These are phyloP conservation scores for Ophiothrix spiculata DNA, from an alignment of 35 echinoderm and acorn worm species.

Conservation along the genomic window DNA sequence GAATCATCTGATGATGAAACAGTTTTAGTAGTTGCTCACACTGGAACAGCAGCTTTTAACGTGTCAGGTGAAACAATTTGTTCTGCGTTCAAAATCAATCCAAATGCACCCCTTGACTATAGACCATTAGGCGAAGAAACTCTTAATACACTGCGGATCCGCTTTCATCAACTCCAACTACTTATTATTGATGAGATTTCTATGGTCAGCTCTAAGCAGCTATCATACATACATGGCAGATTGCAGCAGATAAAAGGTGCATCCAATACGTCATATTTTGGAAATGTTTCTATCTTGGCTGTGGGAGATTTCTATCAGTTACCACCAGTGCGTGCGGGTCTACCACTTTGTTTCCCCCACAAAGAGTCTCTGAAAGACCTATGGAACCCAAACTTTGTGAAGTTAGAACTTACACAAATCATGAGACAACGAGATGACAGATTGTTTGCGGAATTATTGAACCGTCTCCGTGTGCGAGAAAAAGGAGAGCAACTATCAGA, in stretches of 20 bases:
- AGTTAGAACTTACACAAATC: slow-evolving; percentile 28
- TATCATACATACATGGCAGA: slow-evolving; percentile 44
- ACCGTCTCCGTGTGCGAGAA: not conserved
- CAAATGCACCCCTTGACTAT: slow-evolving; percentile 29
- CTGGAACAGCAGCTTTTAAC: slow-evolving; percentile 61
- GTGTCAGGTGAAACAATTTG: slow-evolving; percentile 35
- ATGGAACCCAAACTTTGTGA: slow-evolving; percentile 30
- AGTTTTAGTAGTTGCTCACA: slow-evolving; percentile 46
- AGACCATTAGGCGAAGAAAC: slow-evolving; percentile 29
- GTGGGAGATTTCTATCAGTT: slow-evolving; percentile 62
- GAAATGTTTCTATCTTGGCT: slow-evolving; percentile 45
- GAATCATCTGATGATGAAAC: slow-evolving; percentile 33
- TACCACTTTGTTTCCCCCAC: not conserved
- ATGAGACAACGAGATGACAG: slow-evolving; percentile 56
- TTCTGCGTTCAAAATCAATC: slow-evolving; percentile 44
- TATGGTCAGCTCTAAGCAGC: slow-evolving; percentile 22
- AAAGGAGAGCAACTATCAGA: not conserved
- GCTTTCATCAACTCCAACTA: not conserved
- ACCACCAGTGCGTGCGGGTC: slow-evolving; percentile 18
- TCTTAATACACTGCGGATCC: slow-evolving; percentile 7
- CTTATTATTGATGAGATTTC: not conserved
- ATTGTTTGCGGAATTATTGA: slow-evolving; percentile 21
- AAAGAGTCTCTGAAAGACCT: not conserved
- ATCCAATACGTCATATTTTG: slow-evolving; percentile 29
- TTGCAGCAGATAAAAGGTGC: slow-evolving; percentile 51